Base-by-base conservation (phyloP, 2,797 vertebrate genomes). In the Halcyon smyrnensis region DNA sequence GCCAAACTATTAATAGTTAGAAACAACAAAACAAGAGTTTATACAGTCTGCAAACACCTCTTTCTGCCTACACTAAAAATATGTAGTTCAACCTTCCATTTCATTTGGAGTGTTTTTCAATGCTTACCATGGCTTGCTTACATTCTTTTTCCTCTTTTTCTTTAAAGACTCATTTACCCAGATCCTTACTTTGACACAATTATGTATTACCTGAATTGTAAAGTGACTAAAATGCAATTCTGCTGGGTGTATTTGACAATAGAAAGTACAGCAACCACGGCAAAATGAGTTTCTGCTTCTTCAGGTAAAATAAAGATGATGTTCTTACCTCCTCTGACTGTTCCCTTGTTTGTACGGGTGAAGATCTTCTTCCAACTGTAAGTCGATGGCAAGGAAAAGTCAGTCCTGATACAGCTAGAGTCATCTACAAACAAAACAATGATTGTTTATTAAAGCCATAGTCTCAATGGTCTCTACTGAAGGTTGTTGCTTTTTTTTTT, bases 341-440 rank as follows among this genome's bases (percentile, higher is more conserved):
- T 80, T 99, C 99, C 97, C 98, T 98, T 39, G 98, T 98, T 95
- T 99, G 99, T 74, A 98, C 97, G 75, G 99, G 99, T 81, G 98
- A 99, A 89, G 99, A 98, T 97, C 99, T 99, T 98, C 99, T 99
- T 96, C 99, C 99, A 97, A 99, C 99, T 89, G 98, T 99, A 94
- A 99, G 99, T 94, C 98, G 99, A 98, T 99, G 99, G 98, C 99
- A 99, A 91, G 99, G 99, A 97, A 99, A 99, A 97, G 97, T 99
- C 94, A 99, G 98, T 69, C 99, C 99, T 11, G 99, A 99, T 73
- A 97, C 98, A 78, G 99, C 99, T 97, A 99, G 97, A 87, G 99
- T 99, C 98, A 99, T 99, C 99, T 99, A 91, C 48, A 95, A 97
- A 92, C 91, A 95, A 94, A 93, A 86, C 92, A 97, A 13, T 1